Conservation (phyloP, 2,797 vertebrate species). For the Pyrocephalus nanus region DNA sequence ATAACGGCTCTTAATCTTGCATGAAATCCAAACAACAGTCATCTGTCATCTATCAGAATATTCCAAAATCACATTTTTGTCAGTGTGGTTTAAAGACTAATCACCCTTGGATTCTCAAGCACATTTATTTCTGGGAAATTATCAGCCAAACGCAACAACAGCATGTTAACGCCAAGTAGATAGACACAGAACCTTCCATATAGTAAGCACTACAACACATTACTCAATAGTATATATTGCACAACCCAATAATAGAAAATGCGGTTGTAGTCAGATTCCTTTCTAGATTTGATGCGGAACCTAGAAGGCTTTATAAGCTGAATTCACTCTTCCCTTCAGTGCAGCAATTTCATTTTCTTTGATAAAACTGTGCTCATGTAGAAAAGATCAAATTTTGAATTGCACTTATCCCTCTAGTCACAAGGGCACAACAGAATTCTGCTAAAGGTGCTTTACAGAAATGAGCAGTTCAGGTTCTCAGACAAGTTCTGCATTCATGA, state of each 20-base stretch:
- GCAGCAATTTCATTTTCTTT: background rate
- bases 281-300: background rate
- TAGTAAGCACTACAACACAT: background rate
- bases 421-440: background rate
- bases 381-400: conserved; percentile 1
- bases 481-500: background rate
- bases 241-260: background rate
- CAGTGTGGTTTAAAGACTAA: background rate
- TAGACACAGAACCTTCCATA: background rate
- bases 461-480: background rate
- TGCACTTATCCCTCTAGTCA: background rate
- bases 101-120: background rate
- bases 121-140: background rate
- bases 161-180: background rate
- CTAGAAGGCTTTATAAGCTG: background rate
- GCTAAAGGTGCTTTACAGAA: background rate
- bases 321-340: background rate
- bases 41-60: background rate
- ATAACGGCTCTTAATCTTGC: background rate
- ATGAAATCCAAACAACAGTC: background rate
- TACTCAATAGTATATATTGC: background rate
- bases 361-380: background rate
- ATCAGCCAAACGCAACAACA: background rate
- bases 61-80: background rate
- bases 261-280: background rate